Evolutionary conservation across 2,113 vertebrate genomes (phyloP), one percentile per base, ranked within the genome.

Genomic region (Axis porcinus): DNA sequence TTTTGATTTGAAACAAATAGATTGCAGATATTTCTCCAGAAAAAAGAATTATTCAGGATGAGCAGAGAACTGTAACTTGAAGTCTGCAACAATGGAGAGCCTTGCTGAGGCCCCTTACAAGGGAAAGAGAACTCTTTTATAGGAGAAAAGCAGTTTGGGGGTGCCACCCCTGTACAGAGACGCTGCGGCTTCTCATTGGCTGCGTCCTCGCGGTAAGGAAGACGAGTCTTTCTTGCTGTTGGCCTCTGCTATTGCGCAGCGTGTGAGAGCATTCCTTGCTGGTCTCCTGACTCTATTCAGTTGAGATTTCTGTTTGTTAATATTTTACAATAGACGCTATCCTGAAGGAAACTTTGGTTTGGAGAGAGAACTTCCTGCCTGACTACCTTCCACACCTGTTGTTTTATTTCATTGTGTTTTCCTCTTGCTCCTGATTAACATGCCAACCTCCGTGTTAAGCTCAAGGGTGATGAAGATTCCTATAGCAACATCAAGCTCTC

Each of bases 201-300:
- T 36, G 81, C 1, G 0, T 83, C 52, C 50, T 83, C 1, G 0
- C 12, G 19, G n/a, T 7, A 40, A 55, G n/a, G 52, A 14, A 23
- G 47, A 82, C 6, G 12, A 5, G 21, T 27, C 81, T n/a, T 82
- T 82, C 19, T 36, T 55, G 21, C 19, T 83, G 21, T 55, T 15
- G 21, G n/a, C 33, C 52, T 83, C 33, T 55, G 52, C 7, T 83
- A 27, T 83, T 55, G 52, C 9, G 21, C 81, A 55, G 52, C 52
- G 21, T n/a, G 6, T 83, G n/a, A 40, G n/a, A 55, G 21, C 33
- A 3, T 25, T n/a, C 52, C 23, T 15, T 36, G 2, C n/a, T 83
- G n/a, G 33, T 55, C 33, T 54, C 81, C 81, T 52, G 50, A 55
- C 21, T 55, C 21, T 83, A 27, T 55, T 15, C 36, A 25, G n/a